Conservation (phyloP, 2,888 invertebrate species). For the Orthosia gracilis region DNA sequence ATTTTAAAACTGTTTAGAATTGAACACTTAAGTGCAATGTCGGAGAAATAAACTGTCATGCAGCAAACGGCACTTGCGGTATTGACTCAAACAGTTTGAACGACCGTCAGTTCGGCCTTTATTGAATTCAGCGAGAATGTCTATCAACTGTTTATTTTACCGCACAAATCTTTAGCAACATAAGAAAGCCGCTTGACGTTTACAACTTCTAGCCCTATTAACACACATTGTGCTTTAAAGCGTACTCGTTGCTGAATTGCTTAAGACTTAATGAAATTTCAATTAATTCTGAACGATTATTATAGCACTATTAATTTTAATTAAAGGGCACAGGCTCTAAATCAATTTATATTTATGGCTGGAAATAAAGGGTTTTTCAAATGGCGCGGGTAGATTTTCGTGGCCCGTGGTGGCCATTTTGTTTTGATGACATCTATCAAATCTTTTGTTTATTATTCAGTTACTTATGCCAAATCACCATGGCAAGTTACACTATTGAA, state of each 20-base stretch:
- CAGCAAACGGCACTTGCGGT: conserved; percentile 41
- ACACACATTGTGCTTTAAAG: conserved; percentile 27
- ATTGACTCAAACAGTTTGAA: conserved; percentile 47
- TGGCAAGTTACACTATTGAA: too few relatives aligned
- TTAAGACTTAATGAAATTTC: conserved; percentile 16
- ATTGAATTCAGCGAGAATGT: conserved; percentile 43
- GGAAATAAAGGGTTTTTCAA: too few relatives aligned
- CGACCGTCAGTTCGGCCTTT: conserved; percentile 14
- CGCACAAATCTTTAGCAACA: conserved; percentile 32
- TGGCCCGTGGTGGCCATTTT: too few relatives aligned
- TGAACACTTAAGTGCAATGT: conserved; percentile 13
- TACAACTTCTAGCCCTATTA: conserved; percentile 22
- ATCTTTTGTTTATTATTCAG: too few relatives aligned
- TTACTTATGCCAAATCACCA: too few relatives aligned
- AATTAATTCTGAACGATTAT: conserved; percentile 7
- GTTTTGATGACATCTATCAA: too few relatives aligned
- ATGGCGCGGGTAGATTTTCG: too few relatives aligned
- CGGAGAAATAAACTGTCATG: conserved; percentile 25
- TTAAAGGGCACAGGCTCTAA: background rate
- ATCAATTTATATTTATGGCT: conserved; percentile 1
- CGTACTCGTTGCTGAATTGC: conserved; percentile 2
- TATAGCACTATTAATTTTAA: conserved; percentile 10
- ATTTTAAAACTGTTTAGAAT: conserved; percentile 23
- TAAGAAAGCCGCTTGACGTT: conserved; percentile 27
- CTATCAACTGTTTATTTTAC: conserved; percentile 41